A percentile compares a stretch with the other conserved stretches of the same genome.
phyloP scores from a whole-genome alignment of 2,888 invertebrate genomes.

The Noctuana brunneofusca region DNA sequence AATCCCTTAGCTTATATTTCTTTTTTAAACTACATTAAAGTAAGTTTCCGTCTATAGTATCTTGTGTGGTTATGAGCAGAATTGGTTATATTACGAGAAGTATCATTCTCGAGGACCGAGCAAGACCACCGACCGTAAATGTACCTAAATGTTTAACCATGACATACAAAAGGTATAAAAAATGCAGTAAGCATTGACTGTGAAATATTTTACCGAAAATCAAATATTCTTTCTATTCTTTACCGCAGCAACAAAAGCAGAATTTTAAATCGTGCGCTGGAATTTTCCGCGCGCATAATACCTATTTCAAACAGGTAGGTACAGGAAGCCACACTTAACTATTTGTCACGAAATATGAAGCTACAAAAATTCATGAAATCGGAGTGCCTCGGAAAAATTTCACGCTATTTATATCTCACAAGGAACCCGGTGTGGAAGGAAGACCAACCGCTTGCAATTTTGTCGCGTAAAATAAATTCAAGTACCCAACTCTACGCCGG shows the following conservation, averaged over 20 bases:
- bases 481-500: conserved; percentile 40
- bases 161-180: not conserved
- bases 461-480: conserved; percentile 50
- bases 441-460: conserved; percentile 51
- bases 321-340: conserved; percentile 45
- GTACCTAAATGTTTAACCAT: too few relatives aligned
- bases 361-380: conserved; percentile 55
- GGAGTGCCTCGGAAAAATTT: conserved; percentile 50
- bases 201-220: conserved; percentile 23
- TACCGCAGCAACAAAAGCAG: conserved; percentile 16
- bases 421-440: conserved; percentile 47
- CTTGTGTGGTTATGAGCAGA: conserved; percentile 53
- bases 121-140: too few relatives aligned
- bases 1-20: conserved; percentile 31
- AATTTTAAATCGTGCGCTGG: conserved; percentile 19
- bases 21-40: conserved; percentile 20
- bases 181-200: not conserved
- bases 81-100: too few relatives aligned
- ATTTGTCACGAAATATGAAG: conserved; percentile 55
- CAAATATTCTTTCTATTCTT: conserved; percentile 16
- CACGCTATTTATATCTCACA: conserved; percentile 51
- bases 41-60: conserved; percentile 31
- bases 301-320: conserved; percentile 29
- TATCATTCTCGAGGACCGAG: too few relatives aligned
- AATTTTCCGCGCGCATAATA: conserved; percentile 17